Percentiles rank a stretch among this genome's conserved stretches.
These are phyloP conservation scores for Amblyteles armatorius DNA, from an alignment of 2,888 invertebrate genomes.

Conservation along the genomic window DNA sequence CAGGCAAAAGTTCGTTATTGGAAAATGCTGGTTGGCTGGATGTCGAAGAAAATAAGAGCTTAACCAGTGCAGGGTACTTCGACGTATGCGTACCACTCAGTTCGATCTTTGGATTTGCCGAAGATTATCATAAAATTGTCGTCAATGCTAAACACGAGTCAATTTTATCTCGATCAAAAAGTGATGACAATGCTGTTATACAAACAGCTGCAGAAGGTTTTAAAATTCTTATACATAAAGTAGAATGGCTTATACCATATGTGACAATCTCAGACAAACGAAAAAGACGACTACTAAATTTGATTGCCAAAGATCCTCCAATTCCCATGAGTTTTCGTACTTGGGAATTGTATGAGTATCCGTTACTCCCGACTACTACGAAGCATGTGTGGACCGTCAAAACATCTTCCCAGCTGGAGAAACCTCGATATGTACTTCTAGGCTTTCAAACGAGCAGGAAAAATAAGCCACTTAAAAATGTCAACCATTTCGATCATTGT, in stretches of 20 bases:
- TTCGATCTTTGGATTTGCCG: slow-evolving; percentile 52
- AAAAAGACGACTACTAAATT: slow-evolving; percentile 67
- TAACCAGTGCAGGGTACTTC: slow-evolving; percentile 26
- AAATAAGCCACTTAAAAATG: background rate
- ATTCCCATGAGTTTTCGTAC: slow-evolving; percentile 75
- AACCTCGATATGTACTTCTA: slow-evolving; percentile 7
- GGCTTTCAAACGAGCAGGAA: background rate
- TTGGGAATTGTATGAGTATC: slow-evolving; percentile 80
- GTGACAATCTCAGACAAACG: slow-evolving; percentile 56
- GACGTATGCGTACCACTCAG: slow-evolving; percentile 39
- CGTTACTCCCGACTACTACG: slow-evolving; percentile 24
- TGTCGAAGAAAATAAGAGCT: background rate
- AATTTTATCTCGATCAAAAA: slow-evolving; percentile 75
- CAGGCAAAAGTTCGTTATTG: background rate
- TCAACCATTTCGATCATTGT: slow-evolving; percentile 21
- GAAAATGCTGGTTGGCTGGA: slow-evolving; percentile 62
- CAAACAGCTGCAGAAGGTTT: slow-evolving; percentile 70
- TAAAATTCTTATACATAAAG: slow-evolving; percentile 71
- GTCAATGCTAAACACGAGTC: slow-evolving; percentile 67
- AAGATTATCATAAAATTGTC: slow-evolving; percentile 66
- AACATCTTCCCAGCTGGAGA: background rate
- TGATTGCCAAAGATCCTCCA: slow-evolving; percentile 48
- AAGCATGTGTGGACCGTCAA: slow-evolving; percentile 23
- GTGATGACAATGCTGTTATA: slow-evolving; percentile 74
- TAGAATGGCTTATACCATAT: slow-evolving; percentile 68